Percentiles rank a stretch among this genome's conserved stretches.
These are phyloP conservation scores for Lithodes maja DNA, from an alignment of 2,888 invertebrate species.

Conservation along the genomic window DNA sequence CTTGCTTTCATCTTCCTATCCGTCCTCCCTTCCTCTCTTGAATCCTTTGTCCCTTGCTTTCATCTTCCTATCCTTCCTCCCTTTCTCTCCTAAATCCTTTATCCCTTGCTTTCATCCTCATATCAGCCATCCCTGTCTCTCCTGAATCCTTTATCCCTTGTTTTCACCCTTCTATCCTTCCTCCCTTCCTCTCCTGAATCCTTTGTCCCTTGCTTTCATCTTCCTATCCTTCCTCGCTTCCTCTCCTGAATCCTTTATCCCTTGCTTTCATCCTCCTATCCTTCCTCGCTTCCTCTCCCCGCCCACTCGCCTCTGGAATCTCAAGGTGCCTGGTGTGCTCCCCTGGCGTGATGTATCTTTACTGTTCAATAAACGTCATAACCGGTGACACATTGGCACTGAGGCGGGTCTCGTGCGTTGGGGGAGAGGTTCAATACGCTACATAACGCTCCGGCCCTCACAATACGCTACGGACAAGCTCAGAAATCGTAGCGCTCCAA, in stretches of 20 bases:
- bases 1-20: not conserved
- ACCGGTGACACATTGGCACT: not conserved
- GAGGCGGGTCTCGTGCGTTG: not conserved
- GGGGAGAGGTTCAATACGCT: not conserved
- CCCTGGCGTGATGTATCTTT: conserved; percentile 8
- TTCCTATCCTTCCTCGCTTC: not conserved
- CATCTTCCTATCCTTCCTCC: not conserved
- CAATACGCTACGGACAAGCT: not conserved
- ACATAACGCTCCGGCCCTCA: not conserved
- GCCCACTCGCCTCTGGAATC: not conserved
- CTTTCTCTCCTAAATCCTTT: not conserved
- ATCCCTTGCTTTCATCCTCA: not conserved
- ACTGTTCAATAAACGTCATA: conserved; percentile 33
- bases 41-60: not conserved
- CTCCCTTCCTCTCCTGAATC: not conserved
- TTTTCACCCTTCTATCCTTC: not conserved
- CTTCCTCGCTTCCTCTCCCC: not conserved
- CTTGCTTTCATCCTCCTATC: not conserved
- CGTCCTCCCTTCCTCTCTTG: not conserved
- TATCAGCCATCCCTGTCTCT: not conserved
- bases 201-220: not conserved
- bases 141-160: not conserved
- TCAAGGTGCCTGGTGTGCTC: not conserved
- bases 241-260: not conserved
- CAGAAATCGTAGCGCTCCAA: too few relatives aligned